Evolutionary conservation across 2,113 vertebrate genomes (phyloP), one percentile per base, ranked within the genome.

Genomic region (Nyctibius bracteatus): DNA sequence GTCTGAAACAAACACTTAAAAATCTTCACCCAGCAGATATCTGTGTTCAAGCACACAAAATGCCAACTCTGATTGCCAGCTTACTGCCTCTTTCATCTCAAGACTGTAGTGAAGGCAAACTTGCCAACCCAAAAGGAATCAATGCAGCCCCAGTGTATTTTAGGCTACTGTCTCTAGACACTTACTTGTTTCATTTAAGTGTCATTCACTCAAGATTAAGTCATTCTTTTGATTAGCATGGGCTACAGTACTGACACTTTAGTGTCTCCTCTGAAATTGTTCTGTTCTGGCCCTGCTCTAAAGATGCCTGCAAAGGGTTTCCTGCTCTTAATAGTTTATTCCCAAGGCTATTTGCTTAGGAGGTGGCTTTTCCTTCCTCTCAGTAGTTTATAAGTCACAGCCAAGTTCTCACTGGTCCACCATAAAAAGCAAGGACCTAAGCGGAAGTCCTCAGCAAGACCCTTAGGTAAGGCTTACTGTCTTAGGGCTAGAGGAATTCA

Each of bases 51-150:
- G 30, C 79, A 88, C 39, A 54, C 41, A 77, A 80, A 91, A 86
- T 35, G 46, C 46, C 74, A 72, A 19, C 37, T 93, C 62, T 13
- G 20, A 65, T 72, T 87, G 57, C 23, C 62, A 37, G 39, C 39
- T 88, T 70, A 75, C 28, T 86, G 54, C 28, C 51, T 82, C 86
- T 93, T 95, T 95, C 63, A 88, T 93, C 91, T 96, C 46, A 61
- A 87, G 54, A 33, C 62, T 85, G 24, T 52, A 90, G 75, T 54
- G 71, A 91, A 67, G 81, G 63, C 81, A 86, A 81, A 70, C 47
- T 71, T 78, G 61, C 43, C 83, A 82, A 62, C n/a, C 28, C 51
- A 65, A 68, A 73, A 47, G n/a, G 28, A 31, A 73, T 77, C 46
- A 61, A 3, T 70, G 82, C 46, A 33, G 37, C 62, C 81, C 67